Percentiles rank a stretch among this genome's conserved stretches.
Evolutionary conservation across 2,888 invertebrate genomes (phyloP).

Genomic region (Xanthorhoe spadicearia): DNA sequence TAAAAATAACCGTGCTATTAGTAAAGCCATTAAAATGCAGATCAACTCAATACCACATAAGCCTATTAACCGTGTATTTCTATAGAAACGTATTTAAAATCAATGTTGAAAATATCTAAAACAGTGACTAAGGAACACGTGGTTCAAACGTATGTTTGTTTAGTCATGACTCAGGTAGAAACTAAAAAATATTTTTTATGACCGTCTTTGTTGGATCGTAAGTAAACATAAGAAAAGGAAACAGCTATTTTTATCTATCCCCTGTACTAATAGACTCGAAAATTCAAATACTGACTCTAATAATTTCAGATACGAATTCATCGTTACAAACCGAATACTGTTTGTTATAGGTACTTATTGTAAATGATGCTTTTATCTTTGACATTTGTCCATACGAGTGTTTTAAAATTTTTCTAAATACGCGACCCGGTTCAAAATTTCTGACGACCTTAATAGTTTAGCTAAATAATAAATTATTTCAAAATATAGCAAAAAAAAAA

Average conservation of each 20-base stretch:
- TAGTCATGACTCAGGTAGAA: conserved; percentile 28
- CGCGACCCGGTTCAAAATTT: too few species aligned
- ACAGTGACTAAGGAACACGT: neutral
- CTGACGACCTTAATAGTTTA: too few species aligned
- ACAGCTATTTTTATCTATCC: neutral
- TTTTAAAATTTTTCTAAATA: too few species aligned
- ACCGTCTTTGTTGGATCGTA: neutral
- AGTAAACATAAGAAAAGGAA: neutral
- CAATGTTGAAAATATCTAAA: conserved; percentile 7
- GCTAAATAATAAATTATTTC: too few species aligned
- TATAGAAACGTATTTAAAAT: conserved; percentile 5
- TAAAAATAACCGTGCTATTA: conserved; percentile 20
- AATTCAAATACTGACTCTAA: neutral
- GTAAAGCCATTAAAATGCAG: conserved; percentile 30
- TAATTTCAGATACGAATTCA: neutral
- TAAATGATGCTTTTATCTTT: too few species aligned
- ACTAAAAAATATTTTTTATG: conserved; percentile 6
- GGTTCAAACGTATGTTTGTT: conserved; percentile 20
- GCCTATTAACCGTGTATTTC: conserved; percentile 16
- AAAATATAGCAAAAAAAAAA: too few species aligned
- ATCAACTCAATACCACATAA: conserved; percentile 25
- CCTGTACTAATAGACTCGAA: neutral
- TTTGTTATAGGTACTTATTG: too few species aligned
- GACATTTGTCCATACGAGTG: too few species aligned
- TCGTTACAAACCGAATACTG: neutral